Evolutionary conservation across 2,888 invertebrate genomes (phyloP).

Genomic region (Odontothrips loti): DNA sequence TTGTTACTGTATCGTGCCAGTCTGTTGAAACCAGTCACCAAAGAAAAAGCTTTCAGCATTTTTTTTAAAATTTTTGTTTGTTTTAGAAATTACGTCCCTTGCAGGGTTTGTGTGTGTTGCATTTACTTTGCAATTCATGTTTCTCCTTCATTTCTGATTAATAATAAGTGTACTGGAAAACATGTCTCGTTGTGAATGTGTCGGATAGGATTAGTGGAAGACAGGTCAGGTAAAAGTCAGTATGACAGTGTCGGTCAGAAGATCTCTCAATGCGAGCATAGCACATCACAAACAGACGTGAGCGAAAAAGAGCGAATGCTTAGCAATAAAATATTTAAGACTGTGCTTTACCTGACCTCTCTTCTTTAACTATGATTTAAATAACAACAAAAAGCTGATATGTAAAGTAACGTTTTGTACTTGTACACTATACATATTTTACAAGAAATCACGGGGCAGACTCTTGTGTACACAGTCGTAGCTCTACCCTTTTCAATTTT

Average conservation of each 20-base stretch:
- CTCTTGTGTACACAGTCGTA: slow-evolving; percentile 6
- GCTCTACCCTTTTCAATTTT: not conserved
- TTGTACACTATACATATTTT: slow-evolving; percentile 23
- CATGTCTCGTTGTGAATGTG: not conserved
- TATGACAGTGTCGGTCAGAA: not conserved
- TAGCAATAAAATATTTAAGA: too few relatives aligned
- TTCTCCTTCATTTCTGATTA: not conserved
- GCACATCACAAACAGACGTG: too few relatives aligned
- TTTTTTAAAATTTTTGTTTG: not conserved
- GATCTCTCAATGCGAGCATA: not conserved
- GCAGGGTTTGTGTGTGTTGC: too few relatives aligned
- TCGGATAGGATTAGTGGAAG: not conserved
- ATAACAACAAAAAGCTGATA: not conserved
- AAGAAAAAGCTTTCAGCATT: not conserved
- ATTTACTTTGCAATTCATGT: not conserved
- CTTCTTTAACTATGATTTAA: not conserved
- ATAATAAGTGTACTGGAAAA: not conserved
- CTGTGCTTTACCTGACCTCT: not conserved
- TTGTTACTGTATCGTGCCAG: too few relatives aligned
- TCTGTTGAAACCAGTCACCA: not conserved
- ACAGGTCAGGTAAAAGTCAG: not conserved
- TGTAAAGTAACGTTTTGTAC: slow-evolving; percentile 26
- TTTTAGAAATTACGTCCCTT: too few relatives aligned
- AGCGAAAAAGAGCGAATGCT: too few relatives aligned
- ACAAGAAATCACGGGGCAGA: slow-evolving; percentile 6